phyloP scores from a whole-genome alignment of 2,113 vertebrate species.

The Ctenodactylus gundi region DNA sequence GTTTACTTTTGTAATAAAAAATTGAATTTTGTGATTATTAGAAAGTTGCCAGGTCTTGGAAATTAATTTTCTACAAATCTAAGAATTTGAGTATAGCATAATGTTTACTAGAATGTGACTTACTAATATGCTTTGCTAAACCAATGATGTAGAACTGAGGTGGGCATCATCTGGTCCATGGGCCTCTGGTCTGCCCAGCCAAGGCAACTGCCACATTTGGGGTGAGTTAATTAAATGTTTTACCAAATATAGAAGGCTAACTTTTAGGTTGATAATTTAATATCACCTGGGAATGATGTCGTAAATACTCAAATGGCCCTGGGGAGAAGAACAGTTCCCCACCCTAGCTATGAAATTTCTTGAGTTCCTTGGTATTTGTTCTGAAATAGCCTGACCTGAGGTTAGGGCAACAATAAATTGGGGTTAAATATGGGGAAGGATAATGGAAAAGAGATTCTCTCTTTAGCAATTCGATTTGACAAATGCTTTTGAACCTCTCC shows the following conservation, averaged over 20 bases:
- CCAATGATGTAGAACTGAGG: too few relatives aligned
- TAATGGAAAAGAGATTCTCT: background rate
- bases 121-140: background rate
- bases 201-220: too few relatives aligned
- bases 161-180: too few relatives aligned
- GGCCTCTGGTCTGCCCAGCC: too few relatives aligned
- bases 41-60: background rate
- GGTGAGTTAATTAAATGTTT: too few relatives aligned
- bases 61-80: conserved; percentile 4
- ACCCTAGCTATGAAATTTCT: background rate
- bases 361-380: background rate
- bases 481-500: background rate
- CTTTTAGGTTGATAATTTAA: too few relatives aligned
- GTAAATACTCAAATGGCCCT: too few relatives aligned
- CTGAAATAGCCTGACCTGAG: background rate
- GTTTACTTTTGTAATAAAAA: background rate
- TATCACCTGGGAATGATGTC: too few relatives aligned
- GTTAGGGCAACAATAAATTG: background rate
- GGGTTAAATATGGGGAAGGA: background rate
- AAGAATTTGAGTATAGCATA: background rate
- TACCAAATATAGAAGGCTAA: too few relatives aligned
- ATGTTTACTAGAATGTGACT: background rate
- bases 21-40: background rate
- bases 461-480: background rate
- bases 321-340: too few relatives aligned